Percentiles rank a stretch among this genome's conserved stretches.
Conservation (phyloP, 2,888 invertebrate genomes). For the Scaptomyza polygonia region DNA sequence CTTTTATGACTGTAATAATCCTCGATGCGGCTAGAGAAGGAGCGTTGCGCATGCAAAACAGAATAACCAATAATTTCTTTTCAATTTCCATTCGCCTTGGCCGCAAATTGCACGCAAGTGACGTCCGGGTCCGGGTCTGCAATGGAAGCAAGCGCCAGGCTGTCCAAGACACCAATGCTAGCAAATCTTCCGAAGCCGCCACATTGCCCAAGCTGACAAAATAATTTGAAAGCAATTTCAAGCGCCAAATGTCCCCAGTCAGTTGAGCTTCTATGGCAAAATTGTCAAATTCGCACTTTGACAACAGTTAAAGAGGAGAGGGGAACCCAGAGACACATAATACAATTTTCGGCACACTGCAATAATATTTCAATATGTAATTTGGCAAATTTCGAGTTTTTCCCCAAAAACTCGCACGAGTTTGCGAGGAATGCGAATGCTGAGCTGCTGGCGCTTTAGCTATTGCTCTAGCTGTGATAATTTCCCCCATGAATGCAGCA, state of each 20-base stretch:
- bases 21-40: conserved; percentile 19
- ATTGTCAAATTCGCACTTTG: conserved; percentile 82
- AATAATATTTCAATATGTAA: conserved; percentile 80
- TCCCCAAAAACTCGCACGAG: conserved; percentile 35
- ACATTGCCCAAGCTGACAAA: conserved; percentile 76
- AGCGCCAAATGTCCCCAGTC: conserved; percentile 65
- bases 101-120: conserved; percentile 70
- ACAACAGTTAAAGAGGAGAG: conserved; percentile 1
- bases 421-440: conserved; percentile 15
- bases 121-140: conserved; percentile 12
- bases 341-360: conserved; percentile 71
- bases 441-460: conserved; percentile 10
- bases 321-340: conserved; percentile 38
- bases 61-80: conserved; percentile 71
- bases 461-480: conserved; percentile 71
- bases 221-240: conserved; percentile 83
- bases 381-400: conserved; percentile 74
- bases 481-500: conserved; percentile 82
- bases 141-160: conserved; percentile 43
- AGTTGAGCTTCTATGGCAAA: conserved; percentile 45
- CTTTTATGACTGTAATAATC: conserved; percentile 64
- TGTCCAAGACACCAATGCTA: conserved; percentile 2
- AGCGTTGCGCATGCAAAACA: conserved; percentile 66
- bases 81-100: conserved; percentile 64
- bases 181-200: conserved; percentile 32